phyloP scores from a whole-genome alignment of 2,888 invertebrate species.

The Hypselothyrea guttata region DNA sequence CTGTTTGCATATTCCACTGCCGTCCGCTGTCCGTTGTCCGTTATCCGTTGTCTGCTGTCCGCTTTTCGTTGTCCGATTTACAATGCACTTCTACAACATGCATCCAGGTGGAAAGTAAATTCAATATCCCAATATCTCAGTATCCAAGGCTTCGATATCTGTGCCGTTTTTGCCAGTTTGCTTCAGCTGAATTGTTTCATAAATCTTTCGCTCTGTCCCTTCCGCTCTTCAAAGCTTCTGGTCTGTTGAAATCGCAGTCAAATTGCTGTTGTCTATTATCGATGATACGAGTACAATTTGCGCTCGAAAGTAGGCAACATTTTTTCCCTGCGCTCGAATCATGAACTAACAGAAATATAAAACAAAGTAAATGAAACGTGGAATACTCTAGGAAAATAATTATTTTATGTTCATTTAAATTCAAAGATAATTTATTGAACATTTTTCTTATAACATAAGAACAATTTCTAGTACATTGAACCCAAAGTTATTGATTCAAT shows the following conservation, averaged over 20 bases:
- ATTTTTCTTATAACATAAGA: too few relatives aligned
- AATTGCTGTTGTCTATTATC: constrained; percentile 34
- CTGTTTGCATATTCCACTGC: too few relatives aligned
- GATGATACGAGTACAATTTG: constrained; percentile 18
- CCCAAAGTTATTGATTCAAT: too few relatives aligned
- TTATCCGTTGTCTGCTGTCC: too few relatives aligned
- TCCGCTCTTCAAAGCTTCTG: too few relatives aligned
- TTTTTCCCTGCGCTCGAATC: constrained; percentile 12
- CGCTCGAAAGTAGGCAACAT: constrained; percentile 25
- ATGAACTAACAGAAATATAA: constrained; percentile 6
- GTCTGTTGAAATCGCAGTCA: constrained; percentile 16
- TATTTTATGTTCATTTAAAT: too few relatives aligned
- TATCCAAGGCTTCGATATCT: background rate
- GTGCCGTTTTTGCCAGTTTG: background rate
- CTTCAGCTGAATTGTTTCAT: constrained; percentile 29
- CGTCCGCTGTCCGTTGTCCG: too few relatives aligned
- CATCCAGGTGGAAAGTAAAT: constrained; percentile 19
- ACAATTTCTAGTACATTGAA: too few relatives aligned
- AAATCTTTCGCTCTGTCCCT: constrained; percentile 29
- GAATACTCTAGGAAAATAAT: too few relatives aligned
- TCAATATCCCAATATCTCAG: constrained; percentile 10
- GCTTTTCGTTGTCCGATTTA: too few relatives aligned
- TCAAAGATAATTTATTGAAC: background rate
- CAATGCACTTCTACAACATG: background rate
- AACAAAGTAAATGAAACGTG: too few relatives aligned